Base-by-base conservation (phyloP, 2,113 vertebrate genomes). In the Sterna hirundo region DNA sequence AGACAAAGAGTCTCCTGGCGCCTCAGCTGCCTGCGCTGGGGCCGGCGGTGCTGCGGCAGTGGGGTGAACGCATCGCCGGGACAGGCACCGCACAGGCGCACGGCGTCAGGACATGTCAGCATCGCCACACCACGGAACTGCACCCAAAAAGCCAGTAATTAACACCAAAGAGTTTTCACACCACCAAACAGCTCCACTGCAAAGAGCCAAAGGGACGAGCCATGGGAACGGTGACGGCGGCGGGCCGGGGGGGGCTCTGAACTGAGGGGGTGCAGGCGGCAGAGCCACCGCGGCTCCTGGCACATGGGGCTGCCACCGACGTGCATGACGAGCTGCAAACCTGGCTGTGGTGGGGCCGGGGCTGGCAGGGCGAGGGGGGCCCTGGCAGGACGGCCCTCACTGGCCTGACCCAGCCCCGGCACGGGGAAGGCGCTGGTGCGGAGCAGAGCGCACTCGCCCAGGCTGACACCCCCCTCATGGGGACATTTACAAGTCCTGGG, bases 21-120 rank as follows among this genome's bases (percentile, higher is more conserved):
- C 54, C 38, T 15, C 58, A 40, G 47, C 36, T 21, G 36, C 27
- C n/a, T 1, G 26, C 0, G 3, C 61, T 22, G 36, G 36, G n/a
- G 51, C 49, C 0, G 2, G 65, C 1, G 0, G 36, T 32, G 82
- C 54, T 10, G 47, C 2, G 1, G 65, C 38, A 11, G 32, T 1
- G 0, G 38, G 49, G 4, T 9, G 51, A 46, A 49, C 2, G 16
- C 29, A 14, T 18, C 2, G 10, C 49, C 0, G 0, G 46, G 42
- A 38, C 4, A 1, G n/a, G 38, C 60, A n/a, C 25, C 0, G 1
- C 11, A 10, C 0, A 2, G 34, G 29, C 1, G 1, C 30, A 14
- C 0, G 7, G 57, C 2, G 1, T 30, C 44, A 6, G 76, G 51
- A 71, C 57, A 17, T 0, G 0, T 15, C 61, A 40, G 52, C 29